Base-by-base conservation (phyloP, 2,888 invertebrate species). In the Dioctria linearis region DNA sequence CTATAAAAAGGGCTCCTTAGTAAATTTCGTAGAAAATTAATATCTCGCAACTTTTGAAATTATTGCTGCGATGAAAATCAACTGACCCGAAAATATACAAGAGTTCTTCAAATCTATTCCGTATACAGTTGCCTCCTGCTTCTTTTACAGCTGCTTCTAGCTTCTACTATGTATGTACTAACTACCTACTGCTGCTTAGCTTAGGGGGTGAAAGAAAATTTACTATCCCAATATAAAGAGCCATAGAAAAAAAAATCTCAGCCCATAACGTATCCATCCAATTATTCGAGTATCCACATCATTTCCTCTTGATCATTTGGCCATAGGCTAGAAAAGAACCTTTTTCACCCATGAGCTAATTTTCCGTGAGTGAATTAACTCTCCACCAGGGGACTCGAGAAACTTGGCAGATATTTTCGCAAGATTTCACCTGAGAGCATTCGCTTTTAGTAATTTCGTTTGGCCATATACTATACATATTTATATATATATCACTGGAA, bases 261-360 rank as follows among this genome's bases (percentile, higher is more conserved):
- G 59, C 42, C 57, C 57, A 73, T 73, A 73, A 73, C 73, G 43
- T 73, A 73, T 59, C 73, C 73, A 57, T 73, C 73, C 73, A 73
- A 73, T 73, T 73, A 73, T 73, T 57, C 57, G 54, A 59, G 73
- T 73, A 73, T 73, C 73, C 73, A 73, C 73, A 73, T 73, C 73
- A 73, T 73, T 73, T 73, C 57, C 73, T 57, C 73, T 57, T 73
- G 57, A 73, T 73, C 73, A 73, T 73, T 73, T 73, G 13, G 42
- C 73, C 73, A 42, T 73, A 73, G 73, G 73, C 73, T 73, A 73
- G 73, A 57, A 73, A 42, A 57, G 59, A 71, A 59, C 42, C 73
- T 73, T 73, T 73, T 73, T 73, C 73, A 73, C 73, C 73, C 73
- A 73, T 73, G 73, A 73, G 73, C 73, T 73, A 73, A 73, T 73